Conservation (phyloP, 2,113 vertebrate species). For the Scytalopus superciliaris region DNA sequence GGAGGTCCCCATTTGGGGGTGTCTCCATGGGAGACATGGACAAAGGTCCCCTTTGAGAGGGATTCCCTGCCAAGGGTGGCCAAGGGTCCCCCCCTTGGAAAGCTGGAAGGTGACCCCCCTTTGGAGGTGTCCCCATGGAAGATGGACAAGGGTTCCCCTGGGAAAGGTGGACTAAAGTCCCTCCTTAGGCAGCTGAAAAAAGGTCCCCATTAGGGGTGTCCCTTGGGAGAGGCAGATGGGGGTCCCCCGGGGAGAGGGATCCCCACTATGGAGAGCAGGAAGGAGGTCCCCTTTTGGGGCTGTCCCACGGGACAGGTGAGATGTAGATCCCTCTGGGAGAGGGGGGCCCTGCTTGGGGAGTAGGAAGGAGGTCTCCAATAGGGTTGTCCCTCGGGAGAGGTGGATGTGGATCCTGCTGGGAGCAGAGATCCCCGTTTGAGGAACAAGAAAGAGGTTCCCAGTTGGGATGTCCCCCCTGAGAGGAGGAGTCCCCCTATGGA, state of each 20-base stretch:
- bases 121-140: not conserved
- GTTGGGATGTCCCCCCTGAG: not conserved
- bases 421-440: not conserved
- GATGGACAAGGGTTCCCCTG: too few relatives aligned
- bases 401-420: rapidly evolving
- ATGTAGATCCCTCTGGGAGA: too few relatives aligned
- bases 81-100: not conserved
- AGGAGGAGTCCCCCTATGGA: too few relatives aligned
- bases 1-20: not conserved
- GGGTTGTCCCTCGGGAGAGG: too few relatives aligned
- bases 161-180: not conserved
- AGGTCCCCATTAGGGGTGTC: not conserved
- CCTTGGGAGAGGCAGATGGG: not conserved
- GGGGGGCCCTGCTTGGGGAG: too few relatives aligned
- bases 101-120: not conserved
- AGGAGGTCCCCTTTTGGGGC: too few relatives aligned
- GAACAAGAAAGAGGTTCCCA: too few relatives aligned
- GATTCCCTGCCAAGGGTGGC: not conserved
- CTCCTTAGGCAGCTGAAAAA: too few relatives aligned
- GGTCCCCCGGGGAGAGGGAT: too few relatives aligned
- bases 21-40: not conserved
- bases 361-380: too few relatives aligned
- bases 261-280: too few relatives aligned
- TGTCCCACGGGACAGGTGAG: not conserved
- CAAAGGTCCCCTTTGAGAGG: not conserved